Percentiles rank a stretch among this genome's conserved stretches.
These are phyloP conservation scores for Malthinus flaveolus DNA, from an alignment of 2,888 invertebrate genomes.

Conservation along the genomic window DNA sequence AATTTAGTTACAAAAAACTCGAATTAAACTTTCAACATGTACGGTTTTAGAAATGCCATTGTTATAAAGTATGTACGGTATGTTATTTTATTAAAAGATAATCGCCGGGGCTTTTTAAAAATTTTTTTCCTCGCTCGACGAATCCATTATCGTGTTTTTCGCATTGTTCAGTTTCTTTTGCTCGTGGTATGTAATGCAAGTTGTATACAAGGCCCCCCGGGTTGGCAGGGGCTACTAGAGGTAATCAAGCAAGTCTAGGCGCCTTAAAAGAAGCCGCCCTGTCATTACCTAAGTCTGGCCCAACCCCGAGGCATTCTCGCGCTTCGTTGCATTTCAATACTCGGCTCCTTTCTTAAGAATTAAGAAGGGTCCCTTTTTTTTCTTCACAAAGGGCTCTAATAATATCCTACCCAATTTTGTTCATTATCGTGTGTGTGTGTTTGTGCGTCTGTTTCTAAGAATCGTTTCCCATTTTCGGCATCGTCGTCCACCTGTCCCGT, in stretches of 20 bases:
- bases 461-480: constrained; percentile 1
- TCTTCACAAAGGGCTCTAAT: constrained; percentile 11
- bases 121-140: not conserved
- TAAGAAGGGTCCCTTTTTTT: not conserved
- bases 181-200: constrained; percentile 29
- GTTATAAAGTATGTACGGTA: not conserved
- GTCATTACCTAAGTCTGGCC: constrained; percentile 39
- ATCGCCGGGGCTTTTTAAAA: not conserved
- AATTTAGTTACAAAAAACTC: too few relatives aligned
- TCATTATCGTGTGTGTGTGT: constrained; percentile 13
- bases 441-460: constrained; percentile 4
- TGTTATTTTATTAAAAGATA: not conserved
- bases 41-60: too few relatives aligned
- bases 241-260: constrained; percentile 39
- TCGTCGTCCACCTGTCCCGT: constrained; percentile 9
- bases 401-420: constrained; percentile 11
- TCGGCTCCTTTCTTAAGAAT: not conserved
- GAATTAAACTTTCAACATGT: too few relatives aligned
- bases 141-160: constrained; percentile 7
- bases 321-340: constrained; percentile 9
- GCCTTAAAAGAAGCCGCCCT: constrained; percentile 43
- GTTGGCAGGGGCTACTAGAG: constrained; percentile 30
- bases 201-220: constrained; percentile 31
- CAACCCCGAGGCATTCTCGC: constrained; percentile 26
- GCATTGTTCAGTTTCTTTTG: constrained; percentile 20